Conservation (phyloP, 2,888 invertebrate species). For the Entomobrya proxima region DNA sequence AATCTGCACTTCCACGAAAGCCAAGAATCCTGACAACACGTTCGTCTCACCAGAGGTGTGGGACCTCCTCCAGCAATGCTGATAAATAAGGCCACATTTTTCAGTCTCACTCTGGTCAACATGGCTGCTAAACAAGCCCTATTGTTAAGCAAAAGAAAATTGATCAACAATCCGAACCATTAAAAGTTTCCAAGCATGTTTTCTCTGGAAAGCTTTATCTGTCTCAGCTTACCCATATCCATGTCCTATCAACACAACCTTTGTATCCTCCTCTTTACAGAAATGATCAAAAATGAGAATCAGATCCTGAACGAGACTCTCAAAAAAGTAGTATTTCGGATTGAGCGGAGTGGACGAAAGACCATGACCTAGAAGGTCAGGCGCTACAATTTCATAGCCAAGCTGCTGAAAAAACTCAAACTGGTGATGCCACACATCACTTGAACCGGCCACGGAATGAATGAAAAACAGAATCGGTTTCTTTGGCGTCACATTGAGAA, state of each 20-base stretch:
- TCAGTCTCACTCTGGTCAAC: conserved; percentile 72
- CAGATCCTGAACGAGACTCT: conserved; percentile 81
- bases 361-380: conserved; percentile 84
- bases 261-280: conserved; percentile 79
- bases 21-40: conserved; percentile 68
- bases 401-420: conserved; percentile 80
- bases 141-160: conserved; percentile 20
- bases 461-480: conserved; percentile 81
- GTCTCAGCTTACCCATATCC: conserved; percentile 82
- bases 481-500: background rate
- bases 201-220: background rate
- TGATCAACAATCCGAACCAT: background rate
- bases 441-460: conserved; percentile 84
- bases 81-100: conserved; percentile 77
- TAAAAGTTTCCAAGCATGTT: conserved; percentile 33
- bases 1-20: conserved; percentile 70
- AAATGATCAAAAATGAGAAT: conserved; percentile 82
- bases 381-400: conserved; percentile 83
- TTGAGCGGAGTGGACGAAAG: conserved; percentile 82
- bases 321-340: conserved; percentile 81
- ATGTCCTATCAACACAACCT: conserved; percentile 82
- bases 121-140: conserved; percentile 74
- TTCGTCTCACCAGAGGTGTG: conserved; percentile 82
- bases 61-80: conserved; percentile 84
- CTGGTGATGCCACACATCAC: conserved; percentile 82